Evolutionary conservation across 1,140 invertebrate genomes (phyloP).

Genomic region (Penaeus japonicus): DNA sequence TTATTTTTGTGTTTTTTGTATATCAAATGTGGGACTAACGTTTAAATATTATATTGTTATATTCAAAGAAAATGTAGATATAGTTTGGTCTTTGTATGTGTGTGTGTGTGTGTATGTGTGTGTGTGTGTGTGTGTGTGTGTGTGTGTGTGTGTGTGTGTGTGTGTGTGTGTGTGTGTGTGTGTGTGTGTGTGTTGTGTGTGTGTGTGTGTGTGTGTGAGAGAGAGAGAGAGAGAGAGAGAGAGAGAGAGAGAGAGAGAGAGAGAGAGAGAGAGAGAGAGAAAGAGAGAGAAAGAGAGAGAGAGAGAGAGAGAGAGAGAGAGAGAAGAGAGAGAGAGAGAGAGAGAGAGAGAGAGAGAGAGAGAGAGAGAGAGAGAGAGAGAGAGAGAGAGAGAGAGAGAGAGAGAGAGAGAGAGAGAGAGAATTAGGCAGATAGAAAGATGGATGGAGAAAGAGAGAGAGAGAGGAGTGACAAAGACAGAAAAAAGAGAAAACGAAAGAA

Average conservation of each 20-base stretch:
- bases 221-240: neutral
- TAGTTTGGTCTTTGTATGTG: too few species aligned
- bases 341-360: conserved; percentile 1
- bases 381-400: neutral
- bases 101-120: too few species aligned
- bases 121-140: too few species aligned
- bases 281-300: neutral
- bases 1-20: too few species aligned
- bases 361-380: neutral
- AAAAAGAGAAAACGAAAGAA: neutral
- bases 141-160: too few species aligned
- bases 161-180: too few species aligned
- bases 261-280: conserved; percentile 26
- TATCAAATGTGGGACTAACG: too few species aligned
- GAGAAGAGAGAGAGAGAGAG: conserved; percentile 30
- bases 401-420: conserved; percentile 1
- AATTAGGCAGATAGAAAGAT: too few species aligned
- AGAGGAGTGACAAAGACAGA: too few species aligned
- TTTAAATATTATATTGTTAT: too few species aligned
- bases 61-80: too few species aligned
- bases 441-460: neutral
- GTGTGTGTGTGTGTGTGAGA: neutral
- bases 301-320: neutral
- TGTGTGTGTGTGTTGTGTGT: too few species aligned
- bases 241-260: neutral